Evolutionary conservation across 2,888 invertebrate species (phyloP).

Genomic region (Hyppa rectilinea): DNA sequence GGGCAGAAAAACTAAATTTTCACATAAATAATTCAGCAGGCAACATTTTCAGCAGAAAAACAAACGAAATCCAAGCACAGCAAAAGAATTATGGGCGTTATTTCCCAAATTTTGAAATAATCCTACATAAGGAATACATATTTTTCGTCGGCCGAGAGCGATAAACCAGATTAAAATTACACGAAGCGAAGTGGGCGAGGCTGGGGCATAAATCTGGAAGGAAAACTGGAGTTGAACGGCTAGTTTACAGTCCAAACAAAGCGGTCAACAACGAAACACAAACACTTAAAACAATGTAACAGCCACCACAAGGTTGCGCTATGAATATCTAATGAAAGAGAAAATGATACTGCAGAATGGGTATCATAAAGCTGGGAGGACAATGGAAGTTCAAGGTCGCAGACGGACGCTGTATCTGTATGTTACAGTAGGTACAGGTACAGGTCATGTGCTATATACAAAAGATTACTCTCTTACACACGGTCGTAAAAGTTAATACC

Average conservation of each 20-base stretch:
- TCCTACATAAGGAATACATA: constrained; percentile 63
- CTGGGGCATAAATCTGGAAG: constrained; percentile 74
- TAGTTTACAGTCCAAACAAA: constrained; percentile 71
- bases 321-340: constrained; percentile 68
- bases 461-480: constrained; percentile 51
- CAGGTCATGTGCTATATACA: constrained; percentile 37
- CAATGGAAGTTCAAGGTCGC: constrained; percentile 59
- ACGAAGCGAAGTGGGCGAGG: constrained; percentile 71
- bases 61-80: constrained; percentile 39
- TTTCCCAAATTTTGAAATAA: constrained; percentile 67
- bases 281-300: constrained; percentile 68
- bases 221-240: constrained; percentile 68
- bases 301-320: constrained; percentile 51
- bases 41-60: constrained; percentile 49
- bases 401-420: constrained; percentile 41
- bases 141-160: constrained; percentile 68
- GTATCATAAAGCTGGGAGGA: constrained; percentile 52
- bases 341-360: constrained; percentile 60
- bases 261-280: constrained; percentile 62
- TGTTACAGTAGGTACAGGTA: too few species aligned
- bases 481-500: constrained; percentile 58
- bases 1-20: constrained; percentile 41
- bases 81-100: constrained; percentile 62
- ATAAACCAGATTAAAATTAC: constrained; percentile 86
- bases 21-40: constrained; percentile 60